Percentiles rank a stretch among this genome's conserved stretches.
Evolutionary conservation across 2,888 invertebrate genomes (phyloP).

Genomic region (Megastigmus dorsalis): DNA sequence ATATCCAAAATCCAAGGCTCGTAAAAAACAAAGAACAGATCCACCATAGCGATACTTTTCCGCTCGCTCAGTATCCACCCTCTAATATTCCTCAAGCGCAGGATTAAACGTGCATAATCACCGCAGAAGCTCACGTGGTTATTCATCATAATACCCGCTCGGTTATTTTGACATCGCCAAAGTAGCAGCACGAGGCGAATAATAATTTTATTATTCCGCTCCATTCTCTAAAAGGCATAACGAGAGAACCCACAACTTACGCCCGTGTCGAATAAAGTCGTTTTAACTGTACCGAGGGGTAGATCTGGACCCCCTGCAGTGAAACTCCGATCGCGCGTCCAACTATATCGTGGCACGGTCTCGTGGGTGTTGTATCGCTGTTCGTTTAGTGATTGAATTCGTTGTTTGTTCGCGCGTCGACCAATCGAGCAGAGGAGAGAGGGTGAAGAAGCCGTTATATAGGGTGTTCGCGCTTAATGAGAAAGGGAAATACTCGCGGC

Average conservation of each 20-base stretch:
- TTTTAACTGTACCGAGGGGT: too few species aligned
- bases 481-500: not conserved
- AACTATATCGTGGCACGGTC: conserved; percentile 32
- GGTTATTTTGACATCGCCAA: conserved; percentile 47
- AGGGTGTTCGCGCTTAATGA: conserved; percentile 17
- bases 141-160: conserved; percentile 37
- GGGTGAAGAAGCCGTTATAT: conserved; percentile 42
- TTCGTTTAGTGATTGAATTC: conserved; percentile 51
- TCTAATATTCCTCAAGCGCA: too few species aligned
- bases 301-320: too few species aligned
- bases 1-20: too few species aligned
- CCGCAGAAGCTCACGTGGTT: not conserved
- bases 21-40: too few species aligned
- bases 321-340: too few species aligned
- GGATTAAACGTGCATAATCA: too few species aligned
- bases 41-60: too few species aligned
- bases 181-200: not conserved
- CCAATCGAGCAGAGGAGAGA: not conserved
- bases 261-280: conserved; percentile 33
- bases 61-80: too few species aligned
- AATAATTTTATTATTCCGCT: conserved; percentile 45
- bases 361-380: not conserved
- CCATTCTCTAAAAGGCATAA: too few species aligned
- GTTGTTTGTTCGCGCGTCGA: not conserved
- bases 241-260: too few species aligned